These are phyloP conservation scores for Mycogona germanica DNA, from an alignment of 2,888 invertebrate genomes.

Conservation along the genomic window DNA sequence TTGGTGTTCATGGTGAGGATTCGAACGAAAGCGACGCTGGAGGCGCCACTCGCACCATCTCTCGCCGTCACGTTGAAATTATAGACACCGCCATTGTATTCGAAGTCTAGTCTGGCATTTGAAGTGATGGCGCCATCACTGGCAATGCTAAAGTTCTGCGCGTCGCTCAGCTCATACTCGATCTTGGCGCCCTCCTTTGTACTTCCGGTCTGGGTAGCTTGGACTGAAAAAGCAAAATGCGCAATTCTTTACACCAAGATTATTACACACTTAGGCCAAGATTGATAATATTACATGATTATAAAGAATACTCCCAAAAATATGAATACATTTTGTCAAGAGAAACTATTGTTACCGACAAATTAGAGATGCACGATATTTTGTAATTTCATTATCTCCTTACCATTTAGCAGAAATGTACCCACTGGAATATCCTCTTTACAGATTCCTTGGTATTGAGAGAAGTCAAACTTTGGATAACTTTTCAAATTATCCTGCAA, in stretches of 20 bases:
- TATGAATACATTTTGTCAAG: no score
- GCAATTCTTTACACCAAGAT: no score
- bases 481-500: no score
- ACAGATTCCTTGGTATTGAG: conserved; percentile 14
- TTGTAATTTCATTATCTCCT: no score
- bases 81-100: conserved; percentile 22
- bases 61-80: conserved; percentile 32
- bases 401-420: conserved; percentile 21
- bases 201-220: neutral
- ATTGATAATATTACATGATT: no score
- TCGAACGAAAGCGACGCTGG: conserved; percentile 30
- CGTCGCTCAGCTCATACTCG: conserved; percentile 2
- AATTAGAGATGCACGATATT: no score
- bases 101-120: conserved; percentile 18
- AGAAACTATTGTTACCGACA: no score
- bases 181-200: conserved; percentile 12
- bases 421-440: conserved; percentile 19
- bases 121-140: conserved; percentile 15
- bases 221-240: neutral
- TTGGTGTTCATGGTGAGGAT: conserved; percentile 34
- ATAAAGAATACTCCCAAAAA: no score
- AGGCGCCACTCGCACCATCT: conserved; percentile 31
- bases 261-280: no score
- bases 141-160: conserved; percentile 19
- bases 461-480: conserved; percentile 19